Base-by-base conservation (phyloP, 1,140 invertebrate genomes). In the Lepidurus couesii region DNA sequence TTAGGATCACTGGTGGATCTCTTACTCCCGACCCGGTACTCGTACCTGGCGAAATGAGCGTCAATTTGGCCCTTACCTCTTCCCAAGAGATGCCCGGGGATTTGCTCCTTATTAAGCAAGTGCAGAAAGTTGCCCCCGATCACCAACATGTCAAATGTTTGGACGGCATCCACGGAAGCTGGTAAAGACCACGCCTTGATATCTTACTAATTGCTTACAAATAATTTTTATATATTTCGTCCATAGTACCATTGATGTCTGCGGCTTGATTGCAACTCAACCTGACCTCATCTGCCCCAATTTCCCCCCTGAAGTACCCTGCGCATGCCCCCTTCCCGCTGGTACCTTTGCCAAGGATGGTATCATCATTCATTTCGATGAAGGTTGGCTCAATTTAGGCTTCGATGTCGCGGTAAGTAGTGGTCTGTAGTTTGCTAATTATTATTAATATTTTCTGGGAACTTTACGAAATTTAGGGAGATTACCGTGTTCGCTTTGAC, bases 271-370 rank as follows among this genome's bases (percentile, higher is more conserved):
- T 34, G n/a, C 8, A 24, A 78, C 53, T 43, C 44, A 74, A 34
- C 77, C 77, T 21, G 77, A 78, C 8, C n/a, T 42, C 21, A 44
- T 78, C 77, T 78, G 77, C 42, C 42, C 77, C 34, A 34, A 73
- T 9, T 78, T 78, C 73, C 77, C 77, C 0, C 4, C 53, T 21
- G 73, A 34, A 13, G 26, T 78, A 21, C n/a, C 77, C 11, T 78
- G 77, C 73, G 9, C 26, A 3, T 78, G 77, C 77, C 77, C 77
- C 10, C 53, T 78, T 6, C 45, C 42, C 13, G 77, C 77, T n/a
- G 73, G 26, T 42, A 73, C 13, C 21, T 77, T 53, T 21, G 21
- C 21, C 76, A 42, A 77, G 13, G 42, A 43, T n/a, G 75, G 44
- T 11, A 45, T 45, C 42, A 16, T 3, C 42, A 45, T 76, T 34